Evolutionary conservation across 2,888 invertebrate genomes (phyloP).

Genomic region (Blastobasis lacticolella): DNA sequence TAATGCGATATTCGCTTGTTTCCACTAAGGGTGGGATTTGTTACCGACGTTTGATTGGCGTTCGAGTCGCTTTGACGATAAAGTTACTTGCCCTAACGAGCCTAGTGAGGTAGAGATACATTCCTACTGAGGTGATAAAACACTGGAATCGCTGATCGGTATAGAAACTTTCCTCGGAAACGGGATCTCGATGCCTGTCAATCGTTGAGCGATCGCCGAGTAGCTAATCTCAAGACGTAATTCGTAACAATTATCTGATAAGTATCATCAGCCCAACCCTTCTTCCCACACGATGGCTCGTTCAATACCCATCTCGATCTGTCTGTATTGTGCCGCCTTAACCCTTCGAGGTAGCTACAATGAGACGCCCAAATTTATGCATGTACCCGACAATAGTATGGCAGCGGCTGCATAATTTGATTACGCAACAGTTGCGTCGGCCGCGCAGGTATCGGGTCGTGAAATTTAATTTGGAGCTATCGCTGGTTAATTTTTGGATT

Average conservation of each 20-base stretch:
- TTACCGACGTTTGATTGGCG: conserved; percentile 49
- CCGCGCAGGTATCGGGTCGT: conserved; percentile 68
- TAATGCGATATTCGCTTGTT: conserved; percentile 68
- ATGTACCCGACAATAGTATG: conserved; percentile 57
- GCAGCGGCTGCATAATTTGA: conserved; percentile 72
- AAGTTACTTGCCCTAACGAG: conserved; percentile 41
- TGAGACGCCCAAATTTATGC: conserved; percentile 66
- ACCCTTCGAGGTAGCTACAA: conserved; percentile 62
- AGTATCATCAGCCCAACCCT: conserved; percentile 63
- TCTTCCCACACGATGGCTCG: conserved; percentile 63
- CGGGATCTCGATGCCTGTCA: too few species aligned
- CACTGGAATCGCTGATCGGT: background rate
- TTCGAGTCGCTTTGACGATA: conserved; percentile 47
- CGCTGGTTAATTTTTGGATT: conserved; percentile 72
- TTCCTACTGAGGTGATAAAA: conserved; percentile 18
- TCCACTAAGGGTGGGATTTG: conserved; percentile 63
- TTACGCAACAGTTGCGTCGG: conserved; percentile 62
- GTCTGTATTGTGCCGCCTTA: conserved; percentile 53
- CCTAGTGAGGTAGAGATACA: conserved; percentile 11
- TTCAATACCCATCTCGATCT: conserved; percentile 59
- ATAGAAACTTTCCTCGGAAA: too few species aligned
- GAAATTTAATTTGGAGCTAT: conserved; percentile 72
- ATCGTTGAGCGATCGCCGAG: too few species aligned
- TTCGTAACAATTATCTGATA: conserved; percentile 72
- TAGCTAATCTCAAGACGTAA: conserved; percentile 45